Evolutionary conservation across 2,888 invertebrate genomes (phyloP).

Genomic region (Elysia crispata): DNA sequence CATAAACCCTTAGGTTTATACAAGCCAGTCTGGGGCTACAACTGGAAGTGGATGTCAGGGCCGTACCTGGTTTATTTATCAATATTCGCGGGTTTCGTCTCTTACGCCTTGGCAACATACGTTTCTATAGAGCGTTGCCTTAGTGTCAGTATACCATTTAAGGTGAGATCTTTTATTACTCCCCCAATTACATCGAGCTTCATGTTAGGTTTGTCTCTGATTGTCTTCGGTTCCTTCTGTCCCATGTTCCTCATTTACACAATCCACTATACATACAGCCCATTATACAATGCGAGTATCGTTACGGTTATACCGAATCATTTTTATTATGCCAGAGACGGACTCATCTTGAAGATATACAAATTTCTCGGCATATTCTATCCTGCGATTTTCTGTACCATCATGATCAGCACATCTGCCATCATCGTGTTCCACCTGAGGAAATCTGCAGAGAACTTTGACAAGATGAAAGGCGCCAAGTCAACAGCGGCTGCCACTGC

Average conservation of each 20-base stretch:
- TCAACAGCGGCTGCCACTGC: too few species aligned
- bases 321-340: too few species aligned
- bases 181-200: background rate
- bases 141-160: conserved; percentile 24
- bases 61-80: background rate
- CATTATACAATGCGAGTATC: background rate
- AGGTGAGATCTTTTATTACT: conserved; percentile 22
- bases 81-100: conserved; percentile 9
- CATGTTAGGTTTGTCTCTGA: background rate
- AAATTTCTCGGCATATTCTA: too few species aligned
- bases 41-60: background rate
- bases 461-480: too few species aligned
- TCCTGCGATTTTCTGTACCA: too few species aligned
- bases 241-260: background rate
- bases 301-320: background rate
- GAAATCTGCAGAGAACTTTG: too few species aligned
- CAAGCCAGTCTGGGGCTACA: background rate
- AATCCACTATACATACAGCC: background rate
- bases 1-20: background rate
- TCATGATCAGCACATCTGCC: too few species aligned
- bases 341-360: too few species aligned
- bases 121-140: conserved; percentile 29
- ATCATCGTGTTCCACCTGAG: too few species aligned
- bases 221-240: background rate
- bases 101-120: conserved; percentile 21